Evolutionary conservation across 2,888 invertebrate genomes (phyloP).

Genomic region (Eristalis tenax): DNA sequence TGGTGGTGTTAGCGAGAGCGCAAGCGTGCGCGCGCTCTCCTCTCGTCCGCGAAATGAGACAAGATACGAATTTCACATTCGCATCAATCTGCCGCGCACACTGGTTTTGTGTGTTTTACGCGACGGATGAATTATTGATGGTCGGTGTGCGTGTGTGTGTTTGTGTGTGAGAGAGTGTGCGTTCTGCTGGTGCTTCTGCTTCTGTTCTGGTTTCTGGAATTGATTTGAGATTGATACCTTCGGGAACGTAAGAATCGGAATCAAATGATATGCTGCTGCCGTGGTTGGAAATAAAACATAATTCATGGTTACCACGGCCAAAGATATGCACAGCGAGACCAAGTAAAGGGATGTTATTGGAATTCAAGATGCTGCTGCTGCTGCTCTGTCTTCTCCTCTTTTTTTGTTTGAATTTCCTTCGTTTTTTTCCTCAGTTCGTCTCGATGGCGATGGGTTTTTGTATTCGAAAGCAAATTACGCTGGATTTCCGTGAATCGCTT

Average conservation of each 20-base stretch:
- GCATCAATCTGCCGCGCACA: conserved; percentile 57
- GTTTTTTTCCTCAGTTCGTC: neutral
- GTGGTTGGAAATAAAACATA: conserved; percentile 66
- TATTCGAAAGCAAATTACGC: conserved; percentile 44
- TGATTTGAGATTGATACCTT: conserved; percentile 72
- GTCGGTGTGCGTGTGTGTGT: conserved; percentile 32
- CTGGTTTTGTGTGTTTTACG: conserved; percentile 71
- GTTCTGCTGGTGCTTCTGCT: conserved; percentile 18
- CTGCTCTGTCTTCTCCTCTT: neutral
- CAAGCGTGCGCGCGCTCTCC: conserved; percentile 19
- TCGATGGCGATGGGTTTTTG: conserved; percentile 17
- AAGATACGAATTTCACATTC: conserved; percentile 54
- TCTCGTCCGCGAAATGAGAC: conserved; percentile 4
- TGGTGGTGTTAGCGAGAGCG: neutral
- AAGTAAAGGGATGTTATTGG: conserved; percentile 30
- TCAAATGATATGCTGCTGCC: conserved; percentile 64
- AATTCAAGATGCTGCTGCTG: conserved; percentile 9
- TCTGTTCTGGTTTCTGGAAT: conserved; percentile 69
- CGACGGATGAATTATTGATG: conserved; percentile 70
- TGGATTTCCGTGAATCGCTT: conserved; percentile 57
- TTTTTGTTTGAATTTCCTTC: neutral
- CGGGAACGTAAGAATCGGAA: conserved; percentile 66
- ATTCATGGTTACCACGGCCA: conserved; percentile 64
- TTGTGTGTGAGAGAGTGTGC: neutral
- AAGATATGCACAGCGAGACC: neutral